A percentile compares a stretch with the other conserved stretches of the same genome.
These are phyloP conservation scores for Drosophila kuntzei DNA, from an alignment of 2,888 invertebrate genomes.

Conservation along the genomic window DNA sequence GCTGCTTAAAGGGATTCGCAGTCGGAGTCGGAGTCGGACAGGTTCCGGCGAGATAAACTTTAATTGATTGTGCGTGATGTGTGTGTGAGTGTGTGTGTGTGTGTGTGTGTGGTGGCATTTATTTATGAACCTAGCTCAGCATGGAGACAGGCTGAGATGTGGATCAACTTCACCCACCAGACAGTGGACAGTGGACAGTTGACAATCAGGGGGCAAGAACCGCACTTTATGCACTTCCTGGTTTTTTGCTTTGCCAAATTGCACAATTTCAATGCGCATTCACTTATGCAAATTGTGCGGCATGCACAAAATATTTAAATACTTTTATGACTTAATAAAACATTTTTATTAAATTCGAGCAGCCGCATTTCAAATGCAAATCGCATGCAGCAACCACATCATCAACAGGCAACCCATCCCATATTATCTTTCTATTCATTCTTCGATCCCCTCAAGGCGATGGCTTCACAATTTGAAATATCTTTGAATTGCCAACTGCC, in stretches of 20 bases:
- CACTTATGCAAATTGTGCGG: slow-evolving; percentile 69
- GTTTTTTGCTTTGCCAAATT: slow-evolving; percentile 66
- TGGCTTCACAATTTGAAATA: slow-evolving; percentile 72
- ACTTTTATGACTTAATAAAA: slow-evolving; percentile 80
- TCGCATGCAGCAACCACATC: slow-evolving; percentile 58
- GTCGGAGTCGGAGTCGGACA: slow-evolving; percentile 54
- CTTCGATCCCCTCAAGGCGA: slow-evolving; percentile 17
- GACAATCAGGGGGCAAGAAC: slow-evolving; percentile 52
- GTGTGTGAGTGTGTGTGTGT: slow-evolving; percentile 16
- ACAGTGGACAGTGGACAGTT: background rate
- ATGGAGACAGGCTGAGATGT: slow-evolving; percentile 34
- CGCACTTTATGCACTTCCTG: slow-evolving; percentile 67
- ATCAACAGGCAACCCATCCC: background rate
- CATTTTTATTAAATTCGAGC: slow-evolving; percentile 81
- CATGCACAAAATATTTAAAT: slow-evolving; percentile 58
- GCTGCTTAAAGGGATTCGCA: slow-evolving; percentile 40
- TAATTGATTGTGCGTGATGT: slow-evolving; percentile 75
- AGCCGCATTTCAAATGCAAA: slow-evolving; percentile 74
- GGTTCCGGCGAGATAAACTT: slow-evolving; percentile 63
- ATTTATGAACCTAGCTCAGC: slow-evolving; percentile 54
- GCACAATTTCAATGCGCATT: slow-evolving; percentile 76
- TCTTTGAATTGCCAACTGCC: slow-evolving; percentile 83
- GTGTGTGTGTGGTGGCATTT: slow-evolving; percentile 31
- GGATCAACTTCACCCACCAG: slow-evolving; percentile 36
- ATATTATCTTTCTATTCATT: background rate